These are phyloP conservation scores for Coelopa frigida DNA, from an alignment of 1,140 invertebrate species.

Conservation along the genomic window DNA sequence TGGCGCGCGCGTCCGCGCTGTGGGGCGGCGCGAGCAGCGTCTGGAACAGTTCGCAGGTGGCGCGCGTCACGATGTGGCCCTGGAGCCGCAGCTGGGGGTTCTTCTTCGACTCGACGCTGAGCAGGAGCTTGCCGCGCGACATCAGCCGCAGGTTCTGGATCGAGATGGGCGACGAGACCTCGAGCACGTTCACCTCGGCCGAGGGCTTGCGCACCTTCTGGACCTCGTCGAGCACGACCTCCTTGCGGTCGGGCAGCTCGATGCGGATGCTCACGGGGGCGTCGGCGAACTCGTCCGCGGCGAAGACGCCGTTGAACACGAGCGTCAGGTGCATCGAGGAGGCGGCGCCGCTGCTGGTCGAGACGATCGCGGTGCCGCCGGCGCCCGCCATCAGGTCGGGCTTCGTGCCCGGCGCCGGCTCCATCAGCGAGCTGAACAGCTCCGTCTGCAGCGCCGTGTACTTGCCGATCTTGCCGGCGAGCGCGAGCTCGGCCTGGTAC, in stretches of 20 bases:
- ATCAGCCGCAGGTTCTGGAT: constrained; percentile 62
- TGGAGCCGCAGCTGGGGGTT: constrained; percentile 56
- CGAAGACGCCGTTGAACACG: constrained; percentile 74
- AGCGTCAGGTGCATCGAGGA: constrained; percentile 74
- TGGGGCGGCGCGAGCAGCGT: constrained; percentile 50
- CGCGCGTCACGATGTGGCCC: constrained; percentile 60
- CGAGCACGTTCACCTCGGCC: constrained; percentile 63
- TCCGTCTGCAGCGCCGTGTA: constrained; percentile 66
- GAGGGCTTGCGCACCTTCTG: constrained; percentile 59
- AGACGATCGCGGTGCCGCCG: constrained; percentile 79
- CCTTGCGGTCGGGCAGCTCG: constrained; percentile 59
- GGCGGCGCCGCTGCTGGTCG: constrained; percentile 63
- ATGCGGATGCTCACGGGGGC: constrained; percentile 63
- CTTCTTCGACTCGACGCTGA: constrained; percentile 59
- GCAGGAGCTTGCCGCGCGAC: constrained; percentile 59
- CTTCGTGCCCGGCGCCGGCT: constrained; percentile 52
- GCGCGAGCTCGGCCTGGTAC: constrained; percentile 50
- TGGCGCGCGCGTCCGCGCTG: constrained; percentile 43
- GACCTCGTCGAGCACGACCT: constrained; percentile 61
- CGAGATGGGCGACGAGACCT: constrained; percentile 64
- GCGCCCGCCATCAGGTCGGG: constrained; percentile 51
- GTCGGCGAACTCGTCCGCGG: constrained; percentile 55
- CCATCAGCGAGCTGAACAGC: constrained; percentile 72
- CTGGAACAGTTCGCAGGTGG: constrained; percentile 75
- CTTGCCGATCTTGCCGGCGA: constrained; percentile 62